phyloP scores from a whole-genome alignment of 2,888 invertebrate species.

The Chloroclystis v-ata region DNA sequence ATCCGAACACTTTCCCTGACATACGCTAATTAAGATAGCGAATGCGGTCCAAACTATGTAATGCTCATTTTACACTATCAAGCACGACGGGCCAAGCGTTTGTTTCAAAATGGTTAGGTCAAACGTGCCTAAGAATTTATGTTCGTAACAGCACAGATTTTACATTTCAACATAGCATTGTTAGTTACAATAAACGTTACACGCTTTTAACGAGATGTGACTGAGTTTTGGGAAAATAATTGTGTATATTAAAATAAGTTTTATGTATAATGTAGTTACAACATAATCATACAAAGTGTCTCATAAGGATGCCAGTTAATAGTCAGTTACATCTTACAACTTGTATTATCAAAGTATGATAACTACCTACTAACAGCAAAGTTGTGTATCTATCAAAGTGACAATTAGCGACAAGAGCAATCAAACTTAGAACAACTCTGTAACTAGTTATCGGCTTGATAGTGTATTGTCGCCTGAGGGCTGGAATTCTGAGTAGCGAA shows the following conservation, averaged over 20 bases:
- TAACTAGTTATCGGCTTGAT: constrained; percentile 1
- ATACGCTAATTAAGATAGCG: constrained; percentile 46
- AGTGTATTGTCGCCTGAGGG: constrained; percentile 3
- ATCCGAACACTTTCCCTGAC: constrained; percentile 53
- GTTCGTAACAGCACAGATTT: not conserved
- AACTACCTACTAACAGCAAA: constrained; percentile 2
- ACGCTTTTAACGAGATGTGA: no score
- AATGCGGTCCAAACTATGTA: constrained; percentile 33
- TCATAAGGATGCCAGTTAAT: no score
- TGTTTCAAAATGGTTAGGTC: not conserved
- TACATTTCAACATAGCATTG: no score
- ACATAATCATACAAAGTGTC: no score
- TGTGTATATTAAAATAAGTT: no score
- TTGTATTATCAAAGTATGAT: constrained; percentile 2
- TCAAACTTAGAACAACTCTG: constrained; percentile 4
- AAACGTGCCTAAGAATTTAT: not conserved
- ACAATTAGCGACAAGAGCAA: constrained; percentile 4
- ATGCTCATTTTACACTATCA: not conserved
- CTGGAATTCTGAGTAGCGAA: constrained; percentile 1
- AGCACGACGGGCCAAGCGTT: not conserved
- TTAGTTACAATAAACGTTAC: no score
- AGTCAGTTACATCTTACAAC: no score
- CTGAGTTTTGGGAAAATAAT: no score
- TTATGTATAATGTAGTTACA: no score
- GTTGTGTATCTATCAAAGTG: constrained; percentile 3